These are phyloP conservation scores for Nasonia giraulti DNA, from an alignment of 1,140 invertebrate genomes.

Conservation along the genomic window DNA sequence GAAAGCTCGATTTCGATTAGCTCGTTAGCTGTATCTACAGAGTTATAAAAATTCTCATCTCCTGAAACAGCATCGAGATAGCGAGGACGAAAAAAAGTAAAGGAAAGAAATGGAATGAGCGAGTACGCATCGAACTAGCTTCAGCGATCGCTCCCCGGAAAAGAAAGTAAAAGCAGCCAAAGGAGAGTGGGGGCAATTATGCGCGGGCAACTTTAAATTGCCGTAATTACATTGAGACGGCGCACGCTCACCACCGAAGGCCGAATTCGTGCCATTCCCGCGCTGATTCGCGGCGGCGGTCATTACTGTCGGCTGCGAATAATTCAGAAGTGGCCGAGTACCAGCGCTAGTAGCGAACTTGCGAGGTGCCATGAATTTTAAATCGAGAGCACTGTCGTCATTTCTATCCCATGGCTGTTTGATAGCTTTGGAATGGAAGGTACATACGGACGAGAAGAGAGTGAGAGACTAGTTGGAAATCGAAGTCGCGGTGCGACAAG, in stretches of 20 bases:
- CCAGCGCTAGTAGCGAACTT: conserved; percentile 21
- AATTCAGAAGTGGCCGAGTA: conserved; percentile 30
- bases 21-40: neutral
- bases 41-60: neutral
- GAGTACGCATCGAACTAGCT: neutral
- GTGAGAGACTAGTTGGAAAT: neutral
- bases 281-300: conserved; percentile 4
- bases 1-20: too few species aligned
- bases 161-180: neutral
- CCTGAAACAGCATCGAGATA: neutral
- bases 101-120: neutral
- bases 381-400: conserved; percentile 21
- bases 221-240: neutral
- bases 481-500: too few species aligned
- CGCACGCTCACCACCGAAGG: neutral
- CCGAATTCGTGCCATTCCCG: neutral
- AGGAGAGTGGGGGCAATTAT: conserved; percentile 20
- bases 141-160: neutral
- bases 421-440: neutral
- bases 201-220: conserved; percentile 34
- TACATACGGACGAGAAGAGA: neutral
- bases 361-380: conserved; percentile 29
- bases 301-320: conserved; percentile 30
- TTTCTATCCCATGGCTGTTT: neutral
- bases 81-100: neutral